Evolutionary conservation across 2,888 invertebrate genomes (phyloP).

Genomic region (Drosophila seclusa): DNA sequence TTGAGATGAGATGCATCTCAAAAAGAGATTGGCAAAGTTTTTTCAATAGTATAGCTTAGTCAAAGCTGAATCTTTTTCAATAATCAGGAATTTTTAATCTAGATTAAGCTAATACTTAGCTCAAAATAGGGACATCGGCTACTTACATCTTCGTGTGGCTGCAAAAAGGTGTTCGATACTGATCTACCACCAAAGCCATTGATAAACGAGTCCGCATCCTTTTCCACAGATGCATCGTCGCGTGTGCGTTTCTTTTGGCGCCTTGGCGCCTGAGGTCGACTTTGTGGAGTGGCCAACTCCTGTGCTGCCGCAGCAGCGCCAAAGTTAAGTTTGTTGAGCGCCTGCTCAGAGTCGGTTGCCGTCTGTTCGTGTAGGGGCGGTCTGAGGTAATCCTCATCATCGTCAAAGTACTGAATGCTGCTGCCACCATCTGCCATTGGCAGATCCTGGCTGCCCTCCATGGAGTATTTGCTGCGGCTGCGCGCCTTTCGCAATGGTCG

Average conservation of each 20-base stretch:
- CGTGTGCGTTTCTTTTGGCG: conserved; percentile 83
- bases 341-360: conserved; percentile 54
- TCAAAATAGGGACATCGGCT: background rate
- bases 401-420: conserved; percentile 83
- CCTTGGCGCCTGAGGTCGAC: conserved; percentile 84
- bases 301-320: conserved; percentile 32
- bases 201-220: conserved; percentile 83
- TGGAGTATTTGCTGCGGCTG: conserved; percentile 83
- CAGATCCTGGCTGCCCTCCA: conserved; percentile 85
- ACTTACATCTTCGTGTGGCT: conserved; percentile 84
- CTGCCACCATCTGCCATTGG: conserved; percentile 78
- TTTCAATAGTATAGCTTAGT: background rate
- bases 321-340: conserved; percentile 71
- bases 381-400: conserved; percentile 84
- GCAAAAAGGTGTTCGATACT: conserved; percentile 84
- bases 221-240: conserved; percentile 81
- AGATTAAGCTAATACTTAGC: background rate
- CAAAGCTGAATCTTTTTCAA: background rate
- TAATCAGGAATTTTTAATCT: background rate
- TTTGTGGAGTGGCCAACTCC: conserved; percentile 46
- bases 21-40: background rate
- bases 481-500: conserved; percentile 86
- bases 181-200: conserved; percentile 85
- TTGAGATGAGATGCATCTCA: background rate
- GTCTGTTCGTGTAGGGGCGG: conserved; percentile 68